phyloP scores from a whole-genome alignment of 1,140 invertebrate species.

The Philotrypesis tridentata region DNA sequence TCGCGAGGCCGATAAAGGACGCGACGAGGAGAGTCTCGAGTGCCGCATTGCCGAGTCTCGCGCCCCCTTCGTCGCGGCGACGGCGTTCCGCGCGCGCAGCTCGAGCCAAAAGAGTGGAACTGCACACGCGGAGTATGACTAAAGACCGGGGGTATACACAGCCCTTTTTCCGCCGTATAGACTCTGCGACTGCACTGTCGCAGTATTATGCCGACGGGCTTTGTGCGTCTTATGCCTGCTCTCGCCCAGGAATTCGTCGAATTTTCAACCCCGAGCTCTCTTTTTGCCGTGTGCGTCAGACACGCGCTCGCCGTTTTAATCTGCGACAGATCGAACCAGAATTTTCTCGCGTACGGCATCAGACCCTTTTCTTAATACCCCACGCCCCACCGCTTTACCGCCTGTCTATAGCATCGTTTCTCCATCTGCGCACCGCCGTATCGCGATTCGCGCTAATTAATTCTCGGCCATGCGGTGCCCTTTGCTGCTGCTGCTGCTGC shows the following conservation, averaged over 20 bases:
- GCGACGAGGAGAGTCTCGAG: constrained; percentile 62
- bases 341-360: too few relatives aligned
- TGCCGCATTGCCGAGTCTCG: constrained; percentile 51
- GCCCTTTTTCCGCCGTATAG: constrained; percentile 33
- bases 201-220: constrained; percentile 27
- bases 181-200: not conserved
- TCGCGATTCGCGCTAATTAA: constrained; percentile 67
- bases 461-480: constrained; percentile 56
- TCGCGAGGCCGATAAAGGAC: constrained; percentile 50
- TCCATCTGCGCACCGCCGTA: constrained; percentile 46
- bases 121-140: not conserved
- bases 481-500: too few relatives aligned
- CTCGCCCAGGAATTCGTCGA: not conserved
- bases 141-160: not conserved
- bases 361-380: too few relatives aligned
- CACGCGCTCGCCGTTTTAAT: too few relatives aligned
- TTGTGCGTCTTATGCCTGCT: not conserved
- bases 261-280: too few relatives aligned
- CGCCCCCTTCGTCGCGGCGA: not conserved
- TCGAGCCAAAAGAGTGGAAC: constrained; percentile 45
- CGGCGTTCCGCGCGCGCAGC: not conserved
- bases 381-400: too few relatives aligned
- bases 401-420: not conserved
- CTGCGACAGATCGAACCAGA: too few relatives aligned
- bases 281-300: too few relatives aligned